Evolutionary conservation across 2,888 invertebrate species (phyloP), one percentile per base, ranked within the genome.

Genomic region (Yponomeuta plumbellus): DNA sequence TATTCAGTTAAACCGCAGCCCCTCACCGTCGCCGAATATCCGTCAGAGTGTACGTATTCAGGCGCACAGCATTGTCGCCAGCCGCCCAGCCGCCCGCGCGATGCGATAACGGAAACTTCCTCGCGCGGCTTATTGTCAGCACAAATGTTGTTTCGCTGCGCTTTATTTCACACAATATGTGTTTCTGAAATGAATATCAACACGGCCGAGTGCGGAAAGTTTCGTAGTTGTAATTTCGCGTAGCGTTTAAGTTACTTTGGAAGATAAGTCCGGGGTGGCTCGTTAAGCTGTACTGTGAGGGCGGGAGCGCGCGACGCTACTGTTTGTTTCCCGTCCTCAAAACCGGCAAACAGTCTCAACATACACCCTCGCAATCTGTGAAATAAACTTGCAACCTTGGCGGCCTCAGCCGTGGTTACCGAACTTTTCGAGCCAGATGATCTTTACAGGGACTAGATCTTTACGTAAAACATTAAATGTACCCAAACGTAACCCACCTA

Each of bases 281-380:
- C 85, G 83, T 85, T 85, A 85, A 83, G 83, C 73, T 78, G 82
- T 80, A 80, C 80, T 81, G 76, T 76, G 74, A 75, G 44, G 44
- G 17, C 44, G 44, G 17, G 44, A 34, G 44, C 26, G 74, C 75
- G 73, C 72, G 74, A 69, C 73, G 76, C 76, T 72, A 74, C 57
- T 85, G 82, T 84, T 84, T 85, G 79, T 79, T 74, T 80, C 72
- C 72, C 80, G 80, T 78, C 83, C 81, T 84, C 83, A 80, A 81
- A 83, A 82, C 83, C 81, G 76, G 83, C 80, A 84, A 85, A 84
- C 84, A 85, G 76, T 83, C 79, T 85, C 82, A 80, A 85, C 82
- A 83, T 82, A 84, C 85, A 83, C 81, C 82, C 84, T 83, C 82
- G 80, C 85, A 85, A 85, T 86, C 85, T 85, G 79, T 79, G 81